Conservation (phyloP, 2,888 invertebrate genomes). For the Drosophila neonasuta region DNA sequence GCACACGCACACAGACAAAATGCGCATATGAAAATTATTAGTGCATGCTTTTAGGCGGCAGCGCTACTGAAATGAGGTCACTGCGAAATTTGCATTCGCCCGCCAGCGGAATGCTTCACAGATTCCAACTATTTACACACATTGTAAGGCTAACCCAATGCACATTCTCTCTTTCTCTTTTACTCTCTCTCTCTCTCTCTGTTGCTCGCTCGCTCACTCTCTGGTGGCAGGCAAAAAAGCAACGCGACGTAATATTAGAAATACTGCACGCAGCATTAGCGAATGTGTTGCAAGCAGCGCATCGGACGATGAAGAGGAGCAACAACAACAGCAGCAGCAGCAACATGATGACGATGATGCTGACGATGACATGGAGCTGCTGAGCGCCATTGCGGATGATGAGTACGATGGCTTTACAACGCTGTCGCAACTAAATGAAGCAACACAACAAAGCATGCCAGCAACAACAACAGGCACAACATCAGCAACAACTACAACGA, state of each 20-base stretch:
- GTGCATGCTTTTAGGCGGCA: conserved; percentile 66
- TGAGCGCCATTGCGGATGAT: conserved; percentile 65
- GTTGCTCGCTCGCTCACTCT: conserved; percentile 4
- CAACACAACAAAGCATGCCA: conserved; percentile 75
- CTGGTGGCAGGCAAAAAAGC: conserved; percentile 46
- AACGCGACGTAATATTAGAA: conserved; percentile 64
- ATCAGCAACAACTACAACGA: conserved; percentile 42
- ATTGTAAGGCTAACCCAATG: conserved; percentile 49
- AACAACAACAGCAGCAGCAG: conserved; percentile 7
- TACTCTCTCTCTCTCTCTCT: conserved; percentile 11
- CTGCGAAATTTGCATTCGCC: conserved; percentile 57
- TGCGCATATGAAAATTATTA: conserved; percentile 70
- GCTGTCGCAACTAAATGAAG: conserved; percentile 81
- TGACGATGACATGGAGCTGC: conserved; percentile 67
- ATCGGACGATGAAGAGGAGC: conserved; percentile 47
- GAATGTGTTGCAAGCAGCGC: conserved; percentile 73
- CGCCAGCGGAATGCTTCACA: conserved; percentile 46
- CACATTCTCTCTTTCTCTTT: conserved; percentile 14
- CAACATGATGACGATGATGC: conserved; percentile 35
- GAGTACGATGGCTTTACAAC: conserved; percentile 80
- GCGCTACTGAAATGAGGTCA: conserved; percentile 63
- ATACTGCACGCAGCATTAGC: conserved; percentile 78
- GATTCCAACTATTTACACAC: conserved; percentile 50
- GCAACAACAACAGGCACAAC: conserved; percentile 61
- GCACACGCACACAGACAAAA: conserved; percentile 36